Base-by-base conservation (phyloP, 2,888 invertebrate species). In the Anthophora plumipes region DNA sequence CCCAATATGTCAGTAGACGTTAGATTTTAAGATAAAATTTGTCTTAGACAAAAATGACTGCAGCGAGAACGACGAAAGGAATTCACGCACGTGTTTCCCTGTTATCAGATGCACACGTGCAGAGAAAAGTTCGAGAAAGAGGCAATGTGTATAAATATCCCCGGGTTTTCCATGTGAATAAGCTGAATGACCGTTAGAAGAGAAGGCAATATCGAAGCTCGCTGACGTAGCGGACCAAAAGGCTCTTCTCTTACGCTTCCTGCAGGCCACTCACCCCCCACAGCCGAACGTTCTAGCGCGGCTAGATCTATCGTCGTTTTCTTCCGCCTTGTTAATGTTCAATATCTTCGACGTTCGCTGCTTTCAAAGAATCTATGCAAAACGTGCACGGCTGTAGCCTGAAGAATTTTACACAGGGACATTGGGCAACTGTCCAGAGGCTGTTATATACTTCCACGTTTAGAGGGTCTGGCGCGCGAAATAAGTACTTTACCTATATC, bases 181-280 rank as follows among this genome's bases (percentile, higher is more conserved):
- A 78, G 71, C 59, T 63, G 85, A 76, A 79, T 80, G 85, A 82
- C 85, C 87, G 77, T 85, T 81, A 85, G 66, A 73, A 76, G 64
- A 41, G 66, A 66, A 64, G 71, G 83, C 77, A 86, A 87, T 87
- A 87, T 88, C 73, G 72, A 59, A 37, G 77, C 72, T 78, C 74
- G 88, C 88, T 88, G 88, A 88, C 88, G 80, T 57, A 72, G 87
- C 83, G 71, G 70, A 54, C 64, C 54, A 43, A 64, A 50, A 41
- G 43, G 46, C 39, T 69, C 57, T 31, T 69, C 57, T 31, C 31
- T 22, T 43, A n/a, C 43, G 22, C 64, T 57, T 70, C 31, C 54
- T 43, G 54, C 50, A 52, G 63, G 48, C 43, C 41, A 12, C 57
- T 17, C 54, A 54, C 7, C 67, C 60, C 17, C 25, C 14, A 50